These are phyloP conservation scores for Stenotaenia linearis DNA, from an alignment of 2,888 invertebrate species.

Conservation along the genomic window DNA sequence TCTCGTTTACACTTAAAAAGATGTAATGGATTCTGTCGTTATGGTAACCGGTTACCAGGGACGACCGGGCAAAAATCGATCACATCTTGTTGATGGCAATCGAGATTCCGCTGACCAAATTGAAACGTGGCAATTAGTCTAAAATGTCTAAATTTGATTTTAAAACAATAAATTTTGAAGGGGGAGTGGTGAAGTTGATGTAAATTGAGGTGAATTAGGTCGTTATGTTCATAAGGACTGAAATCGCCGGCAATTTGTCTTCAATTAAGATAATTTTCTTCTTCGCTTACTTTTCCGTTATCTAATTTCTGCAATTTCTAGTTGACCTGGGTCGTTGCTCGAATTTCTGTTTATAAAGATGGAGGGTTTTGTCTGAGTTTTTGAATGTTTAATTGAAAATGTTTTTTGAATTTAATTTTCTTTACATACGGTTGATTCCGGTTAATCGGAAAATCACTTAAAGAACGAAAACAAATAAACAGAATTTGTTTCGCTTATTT, in stretches of 20 bases:
- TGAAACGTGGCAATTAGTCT: not conserved
- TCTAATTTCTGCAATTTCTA: not conserved
- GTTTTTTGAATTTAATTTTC: no score
- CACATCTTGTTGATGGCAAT: not conserved
- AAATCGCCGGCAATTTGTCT: not conserved
- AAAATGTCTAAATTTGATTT: not conserved
- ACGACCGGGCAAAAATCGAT: not conserved
- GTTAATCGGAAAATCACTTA: no score
- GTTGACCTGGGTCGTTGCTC: not conserved
- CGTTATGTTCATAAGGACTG: not conserved
- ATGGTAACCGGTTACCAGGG: not conserved
- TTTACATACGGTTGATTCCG: no score
- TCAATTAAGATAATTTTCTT: not conserved
- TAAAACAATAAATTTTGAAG: no score
- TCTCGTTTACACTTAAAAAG: conserved; percentile 5
- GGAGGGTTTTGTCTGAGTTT: no score
- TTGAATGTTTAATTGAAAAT: no score
- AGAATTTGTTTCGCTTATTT: no score
- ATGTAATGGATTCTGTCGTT: conserved; percentile 7
- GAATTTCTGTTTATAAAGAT: no score
- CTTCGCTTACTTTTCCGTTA: not conserved
- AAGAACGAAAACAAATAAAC: no score
- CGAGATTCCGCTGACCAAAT: not conserved
- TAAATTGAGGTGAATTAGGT: not conserved
- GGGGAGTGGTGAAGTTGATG: no score